Percentiles rank a stretch among this genome's conserved stretches.
These are phyloP conservation scores for Dolichotis patagonum DNA, from an alignment of 2,113 vertebrate genomes.

Conservation along the genomic window DNA sequence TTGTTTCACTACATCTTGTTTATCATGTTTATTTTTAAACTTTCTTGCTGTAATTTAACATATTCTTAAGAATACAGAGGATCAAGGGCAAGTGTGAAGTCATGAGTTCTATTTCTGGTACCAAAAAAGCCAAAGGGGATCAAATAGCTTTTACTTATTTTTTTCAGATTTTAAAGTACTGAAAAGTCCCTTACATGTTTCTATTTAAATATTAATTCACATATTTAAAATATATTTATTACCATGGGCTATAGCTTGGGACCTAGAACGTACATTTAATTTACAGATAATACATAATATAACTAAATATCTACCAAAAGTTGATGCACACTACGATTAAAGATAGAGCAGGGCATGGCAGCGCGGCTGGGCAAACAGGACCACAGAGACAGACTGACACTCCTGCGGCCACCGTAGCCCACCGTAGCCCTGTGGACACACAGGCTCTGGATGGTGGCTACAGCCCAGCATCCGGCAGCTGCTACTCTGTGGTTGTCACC, in stretches of 20 bases:
- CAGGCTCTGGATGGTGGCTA: no score
- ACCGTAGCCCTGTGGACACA: no score
- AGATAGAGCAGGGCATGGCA: neutral
- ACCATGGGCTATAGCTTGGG: neutral
- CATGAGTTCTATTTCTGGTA: no score
- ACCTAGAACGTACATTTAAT: neutral
- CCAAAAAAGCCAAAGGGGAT: no score
- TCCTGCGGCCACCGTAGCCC: neutral
- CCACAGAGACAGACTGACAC: neutral
- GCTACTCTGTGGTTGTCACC: neutral
- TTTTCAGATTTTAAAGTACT: neutral
- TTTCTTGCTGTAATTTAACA: neutral
- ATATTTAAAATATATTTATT: neutral
- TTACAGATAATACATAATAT: neutral
- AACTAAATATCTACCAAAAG: neutral
- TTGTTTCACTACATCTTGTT: neutral
- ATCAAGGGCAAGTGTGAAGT: neutral
- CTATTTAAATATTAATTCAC: conserved; percentile 22
- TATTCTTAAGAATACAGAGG: neutral
- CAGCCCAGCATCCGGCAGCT: neutral
- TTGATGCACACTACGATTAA: neutral
- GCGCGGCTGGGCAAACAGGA: neutral
- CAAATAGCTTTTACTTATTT: neutral
- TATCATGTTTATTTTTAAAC: conserved; percentile 19
- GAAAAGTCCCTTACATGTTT: neutral